Evolutionary conservation across 2,888 invertebrate genomes (phyloP), one percentile per base, ranked within the genome.

Genomic region (Melieria picta): DNA sequence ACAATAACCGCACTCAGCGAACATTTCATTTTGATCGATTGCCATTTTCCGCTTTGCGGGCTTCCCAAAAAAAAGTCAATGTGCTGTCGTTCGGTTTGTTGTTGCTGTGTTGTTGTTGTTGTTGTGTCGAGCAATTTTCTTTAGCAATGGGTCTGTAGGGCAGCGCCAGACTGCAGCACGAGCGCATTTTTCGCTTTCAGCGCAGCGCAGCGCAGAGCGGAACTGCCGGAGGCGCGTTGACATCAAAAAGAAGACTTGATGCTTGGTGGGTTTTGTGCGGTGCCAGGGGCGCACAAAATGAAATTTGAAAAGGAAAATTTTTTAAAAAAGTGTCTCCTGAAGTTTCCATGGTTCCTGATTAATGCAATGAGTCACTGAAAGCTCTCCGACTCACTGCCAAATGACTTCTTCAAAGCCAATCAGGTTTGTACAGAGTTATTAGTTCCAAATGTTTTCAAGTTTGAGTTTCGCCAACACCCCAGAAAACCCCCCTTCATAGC

Each of bases 11-110:
- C 5, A 16, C 47, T 43, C 61, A 50, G 45, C 67, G 46, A 52
- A 60, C 5, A 43, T 61, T 67, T 60, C 45, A 56, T 9, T 69
- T 69, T 69, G 69, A 69, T 63, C 13, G 69, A 63, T 69, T 69
- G 56, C 9, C 47, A 55, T 69, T 69, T 55, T 60, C 50, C 42
- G 10, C 57, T 7, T 47, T 16, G 9, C 56, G 7, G 42, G 47
- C 42, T 11, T n/a, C 48, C 7, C 50, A 58, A n/a, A 58, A 47
- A 45, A 46, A 58, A 58, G 58, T 43, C 58, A 50, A 58, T 66
- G 50, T 42, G 66, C n/a, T 43, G 42, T 66, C 30, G 42, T 66
- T 11, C 46, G 3, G 9, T 11, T 16, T 30, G 5, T 57, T 47
- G 30, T 11, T 47, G 11, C 11, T 42, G 13, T 55, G n/a, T 65